Evolutionary conservation across 2,113 vertebrate species (phyloP), one percentile per base, ranked within the genome.

Genomic region (Lophius piscatorius): DNA sequence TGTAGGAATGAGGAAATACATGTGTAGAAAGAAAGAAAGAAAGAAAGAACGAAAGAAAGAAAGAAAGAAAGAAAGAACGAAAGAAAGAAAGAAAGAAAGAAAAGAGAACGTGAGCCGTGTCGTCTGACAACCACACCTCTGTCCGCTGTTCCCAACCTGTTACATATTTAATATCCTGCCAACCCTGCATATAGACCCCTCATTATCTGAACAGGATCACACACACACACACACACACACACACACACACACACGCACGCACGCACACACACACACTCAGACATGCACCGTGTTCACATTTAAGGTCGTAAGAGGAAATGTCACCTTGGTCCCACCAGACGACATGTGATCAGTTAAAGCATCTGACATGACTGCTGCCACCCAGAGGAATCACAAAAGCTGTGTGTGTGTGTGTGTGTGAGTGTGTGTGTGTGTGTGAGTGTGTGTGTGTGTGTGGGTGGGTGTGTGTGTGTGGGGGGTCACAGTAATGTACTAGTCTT

Each of bases 81-180:
- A n/a, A n/a, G n/a, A n/a, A n/a, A n/a, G n/a, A n/a, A n/a, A n/a
- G n/a, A n/a, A n/a, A n/a, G n/a, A n/a, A n/a, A n/a, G n/a, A n/a
- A n/a, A n/a, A n/a, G n/a, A n/a, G n/a, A n/a, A n/a, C n/a, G n/a
- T n/a, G n/a, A n/a, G n/a, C n/a, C n/a, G 28, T 75, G 55, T 67
- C 61, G 78, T 74, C 49, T 48, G 64, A 80, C 78, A 78, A n/a
- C 76, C 71, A 59, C 83, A 80, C 73, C 80, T 81, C 70, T 87
- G 82, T 74, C 81, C 79, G 65, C 61, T 70, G 48, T 70, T 84
- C 60, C 42, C 64, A 68, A 62, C 79, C 66, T 70, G 56, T 75
- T 89, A 76, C 85, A 89, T 89, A 85, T 89, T 89, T 89, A 82
- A 89, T 87, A 80, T 65, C 65, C 56, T 72, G 74, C 62, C 81